A percentile compares a stretch with the other conserved stretches of the same genome.
Conservation (phyloP, 2,113 vertebrate species). For the Capreolus pygargus region DNA sequence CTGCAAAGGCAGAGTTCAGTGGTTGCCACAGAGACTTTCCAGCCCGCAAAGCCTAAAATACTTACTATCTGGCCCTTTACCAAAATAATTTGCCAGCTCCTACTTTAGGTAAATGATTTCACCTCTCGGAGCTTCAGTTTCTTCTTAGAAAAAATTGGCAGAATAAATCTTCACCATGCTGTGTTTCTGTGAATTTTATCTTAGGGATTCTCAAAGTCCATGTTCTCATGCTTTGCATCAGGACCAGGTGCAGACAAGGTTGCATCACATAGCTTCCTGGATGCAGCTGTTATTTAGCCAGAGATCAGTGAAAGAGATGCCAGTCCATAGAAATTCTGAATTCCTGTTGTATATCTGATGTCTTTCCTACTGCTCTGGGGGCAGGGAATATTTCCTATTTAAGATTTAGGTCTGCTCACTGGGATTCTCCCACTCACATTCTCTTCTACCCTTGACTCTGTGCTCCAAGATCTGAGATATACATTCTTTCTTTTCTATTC, state of each 20-base stretch:
- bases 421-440: background rate
- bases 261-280: background rate
- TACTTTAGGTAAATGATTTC: background rate
- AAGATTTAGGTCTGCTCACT: background rate
- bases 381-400: background rate
- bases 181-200: too few relatives aligned
- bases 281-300: background rate
- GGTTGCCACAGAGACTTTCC: background rate
- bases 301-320: background rate
- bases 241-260: background rate
- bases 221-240: too few relatives aligned
- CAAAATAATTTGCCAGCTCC: background rate
- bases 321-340: background rate
- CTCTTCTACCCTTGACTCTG: background rate
- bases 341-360: too few relatives aligned
- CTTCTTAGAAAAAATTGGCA: background rate
- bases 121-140: background rate
- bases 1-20: background rate
- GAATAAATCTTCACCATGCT: too few relatives aligned
- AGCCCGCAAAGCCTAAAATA: background rate
- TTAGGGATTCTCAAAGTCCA: background rate
- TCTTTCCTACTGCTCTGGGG: background rate
- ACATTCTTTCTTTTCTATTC: background rate
- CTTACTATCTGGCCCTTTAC: background rate
- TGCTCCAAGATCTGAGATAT: background rate